phyloP scores from a whole-genome alignment of 2,797 vertebrate genomes.

The Eulemur mongoz region DNA sequence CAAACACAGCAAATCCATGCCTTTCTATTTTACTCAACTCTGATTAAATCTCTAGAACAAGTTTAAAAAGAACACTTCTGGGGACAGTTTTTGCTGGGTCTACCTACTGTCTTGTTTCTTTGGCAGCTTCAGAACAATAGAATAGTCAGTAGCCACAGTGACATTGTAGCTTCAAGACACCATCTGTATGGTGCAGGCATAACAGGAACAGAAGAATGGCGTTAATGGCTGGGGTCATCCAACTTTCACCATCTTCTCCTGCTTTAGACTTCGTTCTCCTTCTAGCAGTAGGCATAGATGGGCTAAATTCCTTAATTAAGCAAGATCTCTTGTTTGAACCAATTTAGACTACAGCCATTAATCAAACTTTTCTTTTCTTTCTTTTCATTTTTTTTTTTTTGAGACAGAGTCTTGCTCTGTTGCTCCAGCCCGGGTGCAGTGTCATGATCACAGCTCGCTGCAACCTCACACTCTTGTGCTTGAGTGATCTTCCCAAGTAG shows the following conservation, averaged over 20 bases:
- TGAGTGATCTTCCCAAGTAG: not conserved
- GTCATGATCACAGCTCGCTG: not conserved
- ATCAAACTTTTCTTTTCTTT: not conserved
- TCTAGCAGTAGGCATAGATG: not conserved
- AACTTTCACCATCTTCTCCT: not conserved
- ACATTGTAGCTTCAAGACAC: not conserved
- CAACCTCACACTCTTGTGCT: not conserved
- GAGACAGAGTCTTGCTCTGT: not conserved
- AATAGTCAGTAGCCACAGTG: not conserved
- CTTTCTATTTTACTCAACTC: not conserved
- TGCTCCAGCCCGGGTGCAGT: not conserved
- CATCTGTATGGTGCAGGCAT: fast-evolving
- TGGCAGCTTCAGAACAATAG: not conserved
- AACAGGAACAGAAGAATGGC: not conserved
- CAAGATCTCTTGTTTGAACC: not conserved
- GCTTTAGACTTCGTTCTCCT: not conserved
- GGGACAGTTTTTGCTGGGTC: not conserved
- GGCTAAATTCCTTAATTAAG: not conserved
- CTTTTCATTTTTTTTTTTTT: no score
- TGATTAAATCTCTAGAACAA: not conserved
- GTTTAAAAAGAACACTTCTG: not conserved
- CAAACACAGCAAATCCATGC: fast-evolving
- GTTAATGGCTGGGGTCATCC: not conserved
- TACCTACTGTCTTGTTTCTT: not conserved
- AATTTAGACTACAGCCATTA: not conserved